Evolutionary conservation across 2,113 vertebrate genomes (phyloP).

Genomic region (Condylura cristata): DNA sequence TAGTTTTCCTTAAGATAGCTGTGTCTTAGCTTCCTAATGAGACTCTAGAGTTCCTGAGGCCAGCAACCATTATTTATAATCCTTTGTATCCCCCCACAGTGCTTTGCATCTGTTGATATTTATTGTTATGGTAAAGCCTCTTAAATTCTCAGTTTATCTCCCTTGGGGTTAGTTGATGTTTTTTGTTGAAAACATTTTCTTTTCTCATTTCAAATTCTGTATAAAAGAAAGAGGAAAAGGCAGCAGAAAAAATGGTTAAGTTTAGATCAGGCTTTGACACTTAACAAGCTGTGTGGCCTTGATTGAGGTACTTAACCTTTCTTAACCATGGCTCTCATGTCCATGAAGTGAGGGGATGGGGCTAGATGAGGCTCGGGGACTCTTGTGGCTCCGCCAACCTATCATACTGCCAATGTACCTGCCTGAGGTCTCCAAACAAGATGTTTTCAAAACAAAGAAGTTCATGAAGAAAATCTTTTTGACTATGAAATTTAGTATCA

Average conservation of each 20-base stretch:
- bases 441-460: not conserved
- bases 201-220: not conserved
- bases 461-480: not conserved
- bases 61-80: not conserved
- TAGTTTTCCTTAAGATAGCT: not conserved
- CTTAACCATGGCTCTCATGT: not conserved
- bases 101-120: constrained; percentile 36
- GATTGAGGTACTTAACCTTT: not conserved
- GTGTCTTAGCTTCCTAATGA: not conserved
- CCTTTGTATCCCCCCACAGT: not conserved
- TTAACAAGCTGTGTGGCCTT: not conserved
- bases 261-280: not conserved
- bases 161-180: constrained; percentile 8
- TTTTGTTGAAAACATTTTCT: constrained; percentile 29
- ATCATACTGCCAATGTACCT: not conserved
- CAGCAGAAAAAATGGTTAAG: not conserved
- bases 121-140: constrained; percentile 38
- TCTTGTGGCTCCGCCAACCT: not conserved
- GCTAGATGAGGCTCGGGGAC: not conserved
- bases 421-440: not conserved
- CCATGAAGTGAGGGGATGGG: not conserved
- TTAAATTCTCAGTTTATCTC: constrained; percentile 25
- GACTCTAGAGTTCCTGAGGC: not conserved
- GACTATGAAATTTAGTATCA: constrained; percentile 22
- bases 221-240: not conserved